Evolutionary conservation across 2,113 vertebrate species (phyloP).

Genomic region (Urocitellus parryii): DNA sequence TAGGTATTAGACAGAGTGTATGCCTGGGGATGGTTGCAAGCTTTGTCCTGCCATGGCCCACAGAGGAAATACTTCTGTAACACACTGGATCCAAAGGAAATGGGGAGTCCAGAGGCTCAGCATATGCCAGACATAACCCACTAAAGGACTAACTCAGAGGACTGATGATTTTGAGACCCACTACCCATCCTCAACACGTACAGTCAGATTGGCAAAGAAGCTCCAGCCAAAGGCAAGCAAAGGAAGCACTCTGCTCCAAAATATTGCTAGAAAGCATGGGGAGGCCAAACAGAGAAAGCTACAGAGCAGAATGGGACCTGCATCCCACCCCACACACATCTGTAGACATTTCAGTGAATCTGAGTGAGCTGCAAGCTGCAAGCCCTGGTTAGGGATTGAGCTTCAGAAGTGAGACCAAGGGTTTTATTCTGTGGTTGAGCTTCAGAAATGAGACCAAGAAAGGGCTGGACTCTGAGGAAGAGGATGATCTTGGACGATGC

Average conservation of each 20-base stretch:
- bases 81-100: background rate
- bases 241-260: background rate
- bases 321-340: accelerated
- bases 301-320: background rate
- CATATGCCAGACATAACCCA: background rate
- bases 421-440: background rate
- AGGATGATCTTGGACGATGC: background rate
- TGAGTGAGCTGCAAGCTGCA: background rate
- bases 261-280: background rate
- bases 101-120: background rate
- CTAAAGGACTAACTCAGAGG: background rate
- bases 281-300: background rate
- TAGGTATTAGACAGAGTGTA: background rate
- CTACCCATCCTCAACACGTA: background rate
- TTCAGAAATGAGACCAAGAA: slow-evolving; percentile 11
- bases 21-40: background rate
- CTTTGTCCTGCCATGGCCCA: background rate
- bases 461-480: background rate
- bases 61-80: background rate
- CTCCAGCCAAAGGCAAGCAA: background rate
- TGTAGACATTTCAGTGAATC: background rate
- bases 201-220: background rate
- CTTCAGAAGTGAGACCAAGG: slow-evolving; percentile 4
- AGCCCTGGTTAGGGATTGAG: background rate
- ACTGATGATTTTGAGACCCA: background rate